phyloP scores from a whole-genome alignment of 2,113 vertebrate species.

The Hypomesus transpacificus region DNA sequence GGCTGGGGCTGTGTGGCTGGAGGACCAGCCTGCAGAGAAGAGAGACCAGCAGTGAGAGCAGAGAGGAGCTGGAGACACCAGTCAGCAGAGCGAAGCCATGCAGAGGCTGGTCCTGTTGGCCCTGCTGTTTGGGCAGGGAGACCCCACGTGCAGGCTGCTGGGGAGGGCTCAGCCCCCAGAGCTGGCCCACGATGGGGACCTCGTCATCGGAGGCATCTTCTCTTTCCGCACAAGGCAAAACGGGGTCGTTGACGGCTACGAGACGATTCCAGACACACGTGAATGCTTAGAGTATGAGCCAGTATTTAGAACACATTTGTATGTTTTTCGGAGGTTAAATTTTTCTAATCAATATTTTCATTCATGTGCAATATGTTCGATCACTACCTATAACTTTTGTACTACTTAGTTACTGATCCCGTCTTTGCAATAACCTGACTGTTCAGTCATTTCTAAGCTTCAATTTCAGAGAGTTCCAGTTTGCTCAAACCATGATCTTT shows the following conservation, averaged over 20 bases:
- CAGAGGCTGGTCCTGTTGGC: slow-evolving; percentile 43
- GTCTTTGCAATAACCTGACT: not conserved
- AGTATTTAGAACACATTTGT: not conserved
- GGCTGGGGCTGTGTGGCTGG: slow-evolving; percentile 19
- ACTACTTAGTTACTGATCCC: not conserved
- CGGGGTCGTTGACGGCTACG: slow-evolving; percentile 58
- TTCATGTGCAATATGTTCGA: not conserved
- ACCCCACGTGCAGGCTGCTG: slow-evolving; percentile 48
- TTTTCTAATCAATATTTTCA: not conserved
- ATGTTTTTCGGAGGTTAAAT: not conserved
- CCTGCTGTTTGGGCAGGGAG: slow-evolving; percentile 40
- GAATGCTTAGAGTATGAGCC: slow-evolving; percentile 69
- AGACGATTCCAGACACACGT: slow-evolving; percentile 54
- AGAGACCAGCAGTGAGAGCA: slow-evolving; percentile 9
- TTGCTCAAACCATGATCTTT: slow-evolving; percentile 73
- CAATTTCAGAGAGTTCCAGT: slow-evolving; percentile 73
- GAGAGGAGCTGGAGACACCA: slow-evolving; percentile 25
- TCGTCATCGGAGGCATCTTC: slow-evolving; percentile 74
- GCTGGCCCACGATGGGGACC: slow-evolving; percentile 60
- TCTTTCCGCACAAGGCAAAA: slow-evolving; percentile 71
- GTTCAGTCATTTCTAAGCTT: slow-evolving; percentile 50
- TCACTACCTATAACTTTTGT: not conserved
- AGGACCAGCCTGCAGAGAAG: slow-evolving; percentile 14
- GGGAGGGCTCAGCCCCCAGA: slow-evolving; percentile 52
- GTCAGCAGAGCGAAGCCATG: not conserved